These are phyloP conservation scores for Conistra vaccinii DNA, from an alignment of 2,888 invertebrate genomes.

Conservation along the genomic window DNA sequence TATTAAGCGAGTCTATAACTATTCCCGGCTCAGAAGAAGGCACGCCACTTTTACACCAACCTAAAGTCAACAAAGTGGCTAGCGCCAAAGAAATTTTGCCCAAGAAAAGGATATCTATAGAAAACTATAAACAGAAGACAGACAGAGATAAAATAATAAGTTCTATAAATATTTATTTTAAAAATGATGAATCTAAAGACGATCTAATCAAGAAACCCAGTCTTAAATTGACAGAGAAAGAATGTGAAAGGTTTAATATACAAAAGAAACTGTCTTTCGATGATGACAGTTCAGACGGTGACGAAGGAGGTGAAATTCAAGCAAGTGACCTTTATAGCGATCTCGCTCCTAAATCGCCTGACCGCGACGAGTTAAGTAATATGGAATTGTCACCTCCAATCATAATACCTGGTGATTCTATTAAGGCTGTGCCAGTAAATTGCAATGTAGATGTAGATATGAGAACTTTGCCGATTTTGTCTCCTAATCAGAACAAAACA, in stretches of 20 bases:
- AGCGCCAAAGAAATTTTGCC: constrained; percentile 78
- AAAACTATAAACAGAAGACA: constrained; percentile 86
- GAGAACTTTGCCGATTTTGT: constrained; percentile 75
- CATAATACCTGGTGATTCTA: constrained; percentile 85
- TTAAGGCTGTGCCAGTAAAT: constrained; percentile 69
- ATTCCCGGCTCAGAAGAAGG: constrained; percentile 73
- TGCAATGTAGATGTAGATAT: constrained; percentile 82
- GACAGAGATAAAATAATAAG: constrained; percentile 59
- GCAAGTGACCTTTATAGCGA: constrained; percentile 76
- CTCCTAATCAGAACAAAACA: constrained; percentile 54
- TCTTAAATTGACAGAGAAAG: constrained; percentile 87
- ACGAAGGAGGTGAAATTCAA: constrained; percentile 68
- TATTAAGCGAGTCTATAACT: constrained; percentile 81
- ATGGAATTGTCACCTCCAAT: constrained; percentile 76
- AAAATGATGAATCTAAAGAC: constrained; percentile 70
- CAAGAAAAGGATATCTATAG: constrained; percentile 87
- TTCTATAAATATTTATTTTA: constrained; percentile 59
- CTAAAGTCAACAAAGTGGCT: constrained; percentile 84
- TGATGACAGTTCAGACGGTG: constrained; percentile 79
- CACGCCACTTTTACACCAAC: constrained; percentile 85
- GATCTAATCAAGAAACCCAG: constrained; percentile 81
- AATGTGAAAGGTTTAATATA: constrained; percentile 87
- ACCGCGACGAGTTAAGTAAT: constrained; percentile 75
- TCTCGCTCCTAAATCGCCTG: constrained; percentile 86
- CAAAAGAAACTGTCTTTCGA: constrained; percentile 76